Base-by-base conservation (phyloP, 2,888 invertebrate species). In the Synergus umbraculus region DNA sequence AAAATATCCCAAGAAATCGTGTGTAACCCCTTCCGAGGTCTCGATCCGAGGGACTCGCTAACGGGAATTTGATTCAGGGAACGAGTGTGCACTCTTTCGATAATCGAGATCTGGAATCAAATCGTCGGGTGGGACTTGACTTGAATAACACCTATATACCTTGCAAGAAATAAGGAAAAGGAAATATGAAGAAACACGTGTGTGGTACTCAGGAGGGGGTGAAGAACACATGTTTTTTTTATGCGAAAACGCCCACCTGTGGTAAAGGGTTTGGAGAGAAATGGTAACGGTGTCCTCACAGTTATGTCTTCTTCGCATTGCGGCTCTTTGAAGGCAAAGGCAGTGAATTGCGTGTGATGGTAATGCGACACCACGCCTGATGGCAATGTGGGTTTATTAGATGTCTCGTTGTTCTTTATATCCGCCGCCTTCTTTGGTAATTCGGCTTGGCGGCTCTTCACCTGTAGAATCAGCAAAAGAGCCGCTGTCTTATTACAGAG, bases 381-480 rank as follows among this genome's bases (percentile, higher is more conserved):
- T 29, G n/a, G 66, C 65, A 49, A 82, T 78, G 76, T 79, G 67
- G 78, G 66, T 78, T 82, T 81, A 78, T 83, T 73, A 46, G 69
- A 77, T 76, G 67, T 67, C 66, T 77, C 60, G 58, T 60, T 46
- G 63, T 60, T 37, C 77, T 80, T 78, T 77, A 69, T 73, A 41
- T 46, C 22, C 69, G 49, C 54, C 73, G 73, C 73, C 73, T 73
- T 73, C 37, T 73, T 78, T 60, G 15, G 49, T 60, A 60, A 78
- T 78, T 78, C 43, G 60, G n/a, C 10, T 41, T 69, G 54, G 15
- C 78, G 73, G 49, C 69, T 49, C 49, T 54, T 54, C 73, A 73
- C 49, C 46, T 73, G 54, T 10, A 9, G 41, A 66, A 66, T n/a
- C 65, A 66, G 65, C 65, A 66, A 66, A 41, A 66, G 43, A 43